Evolutionary conservation across 2,888 invertebrate species (phyloP).

Genomic region (Sycophila texana): DNA sequence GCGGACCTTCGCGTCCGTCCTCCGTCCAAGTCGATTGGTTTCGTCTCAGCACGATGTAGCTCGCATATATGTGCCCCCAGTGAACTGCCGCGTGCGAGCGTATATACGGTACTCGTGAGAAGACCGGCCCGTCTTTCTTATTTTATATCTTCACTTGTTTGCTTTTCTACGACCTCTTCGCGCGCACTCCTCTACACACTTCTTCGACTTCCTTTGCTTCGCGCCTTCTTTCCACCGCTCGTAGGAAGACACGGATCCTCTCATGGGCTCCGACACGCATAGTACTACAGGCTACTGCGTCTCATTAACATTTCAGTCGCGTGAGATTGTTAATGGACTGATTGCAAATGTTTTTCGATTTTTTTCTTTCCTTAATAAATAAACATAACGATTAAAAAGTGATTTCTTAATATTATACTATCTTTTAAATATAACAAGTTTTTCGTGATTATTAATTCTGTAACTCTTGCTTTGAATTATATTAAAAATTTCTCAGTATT

Average conservation of each 20-base stretch:
- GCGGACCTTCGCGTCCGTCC: conserved; percentile 9
- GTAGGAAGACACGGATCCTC: conserved; percentile 32
- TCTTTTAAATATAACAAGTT: too few species aligned
- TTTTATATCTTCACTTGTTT: conserved; percentile 50
- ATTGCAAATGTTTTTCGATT: neutral
- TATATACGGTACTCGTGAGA: neutral
- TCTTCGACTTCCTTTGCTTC: conserved; percentile 1
- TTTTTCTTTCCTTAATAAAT: too few species aligned
- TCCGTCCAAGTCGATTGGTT: conserved; percentile 23
- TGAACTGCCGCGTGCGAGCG: neutral
- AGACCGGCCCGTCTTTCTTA: conserved; percentile 44
- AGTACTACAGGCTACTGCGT: neutral
- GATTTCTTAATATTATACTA: too few species aligned
- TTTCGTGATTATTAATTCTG: too few species aligned
- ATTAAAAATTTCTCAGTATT: conserved; percentile 2
- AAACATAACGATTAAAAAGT: too few species aligned
- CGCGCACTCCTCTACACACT: conserved; percentile 24
- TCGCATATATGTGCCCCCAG: too few species aligned
- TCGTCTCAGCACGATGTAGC: neutral
- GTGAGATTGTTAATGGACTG: neutral
- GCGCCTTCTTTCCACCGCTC: neutral
- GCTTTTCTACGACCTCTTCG: conserved; percentile 34
- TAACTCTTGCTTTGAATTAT: neutral
- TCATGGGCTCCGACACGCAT: conserved; percentile 17
- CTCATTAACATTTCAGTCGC: conserved; percentile 16